A percentile compares a stretch with the other conserved stretches of the same genome.
Conservation (phyloP, 2,888 invertebrate species). For the Diogma glabrata region DNA sequence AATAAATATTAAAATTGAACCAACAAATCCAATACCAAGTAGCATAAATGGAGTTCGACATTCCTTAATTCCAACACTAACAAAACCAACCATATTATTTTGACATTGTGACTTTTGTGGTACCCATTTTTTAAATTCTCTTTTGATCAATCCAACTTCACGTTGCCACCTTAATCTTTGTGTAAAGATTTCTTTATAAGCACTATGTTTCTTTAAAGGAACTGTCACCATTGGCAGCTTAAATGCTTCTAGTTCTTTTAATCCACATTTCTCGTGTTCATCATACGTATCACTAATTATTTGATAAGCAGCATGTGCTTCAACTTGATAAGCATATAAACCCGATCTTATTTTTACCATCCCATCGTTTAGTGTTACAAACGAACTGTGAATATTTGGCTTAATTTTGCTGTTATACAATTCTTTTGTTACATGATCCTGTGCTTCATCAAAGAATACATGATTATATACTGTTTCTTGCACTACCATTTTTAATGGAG, state of each 20-base stretch:
- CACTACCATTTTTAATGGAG: constrained; percentile 44
- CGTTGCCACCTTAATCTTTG: constrained; percentile 45
- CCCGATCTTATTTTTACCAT: constrained; percentile 42
- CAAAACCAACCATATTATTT: constrained; percentile 38
- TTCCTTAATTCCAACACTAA: constrained; percentile 43
- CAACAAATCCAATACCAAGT: constrained; percentile 31
- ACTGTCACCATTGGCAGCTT: constrained; percentile 44
- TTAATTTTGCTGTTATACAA: constrained; percentile 44
- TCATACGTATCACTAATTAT: constrained; percentile 47
- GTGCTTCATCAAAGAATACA: constrained; percentile 45
- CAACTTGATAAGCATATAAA: constrained; percentile 49
- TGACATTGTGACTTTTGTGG: constrained; percentile 43
- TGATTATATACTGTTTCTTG: constrained; percentile 49
- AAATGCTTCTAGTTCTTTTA: constrained; percentile 47
- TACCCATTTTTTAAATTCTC: constrained; percentile 42
- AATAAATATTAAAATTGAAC: no score
- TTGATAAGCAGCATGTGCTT: constrained; percentile 46
- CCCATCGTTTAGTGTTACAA: constrained; percentile 41
- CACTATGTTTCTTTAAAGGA: constrained; percentile 43
- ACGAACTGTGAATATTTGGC: constrained; percentile 42
- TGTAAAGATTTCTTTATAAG: constrained; percentile 44
- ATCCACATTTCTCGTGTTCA: constrained; percentile 50
- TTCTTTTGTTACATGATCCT: constrained; percentile 39
- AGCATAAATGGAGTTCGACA: constrained; percentile 41
- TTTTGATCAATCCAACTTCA: constrained; percentile 44